Evolutionary conservation across 1,140 invertebrate species (phyloP).

Genomic region (Pseudomyrmex pallidus): DNA sequence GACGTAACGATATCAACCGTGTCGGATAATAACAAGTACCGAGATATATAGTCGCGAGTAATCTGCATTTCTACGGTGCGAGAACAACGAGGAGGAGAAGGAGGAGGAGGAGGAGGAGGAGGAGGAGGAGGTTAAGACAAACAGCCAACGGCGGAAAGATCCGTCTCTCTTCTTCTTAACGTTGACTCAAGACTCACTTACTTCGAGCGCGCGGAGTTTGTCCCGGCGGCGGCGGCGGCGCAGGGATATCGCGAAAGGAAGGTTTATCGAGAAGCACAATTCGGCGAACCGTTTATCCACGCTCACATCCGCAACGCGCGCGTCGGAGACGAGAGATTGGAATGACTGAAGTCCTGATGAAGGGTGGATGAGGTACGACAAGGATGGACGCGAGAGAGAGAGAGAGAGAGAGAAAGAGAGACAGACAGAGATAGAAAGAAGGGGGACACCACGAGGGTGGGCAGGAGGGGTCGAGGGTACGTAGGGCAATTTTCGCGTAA

Average conservation of each 20-base stretch:
- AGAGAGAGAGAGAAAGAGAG: too few relatives aligned
- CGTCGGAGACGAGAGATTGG: conserved; percentile 64
- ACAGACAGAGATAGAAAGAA: too few relatives aligned
- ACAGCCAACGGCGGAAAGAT: conserved; percentile 20
- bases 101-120: too few relatives aligned
- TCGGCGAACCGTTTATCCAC: conserved; percentile 81
- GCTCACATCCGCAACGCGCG: conserved; percentile 75
- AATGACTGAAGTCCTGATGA: conserved; percentile 73
- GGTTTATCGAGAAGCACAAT: conserved; percentile 79
- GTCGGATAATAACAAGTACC: background rate
- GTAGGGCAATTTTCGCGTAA: conserved; percentile 84
- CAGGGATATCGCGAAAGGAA: conserved; percentile 60
- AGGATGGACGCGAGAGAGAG: conserved; percentile 4
- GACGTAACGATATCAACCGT: background rate
- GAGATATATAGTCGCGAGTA: background rate
- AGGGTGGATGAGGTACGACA: conserved; percentile 53
- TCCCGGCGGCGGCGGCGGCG: conserved; percentile 24
- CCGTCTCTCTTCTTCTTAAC: conserved; percentile 28
- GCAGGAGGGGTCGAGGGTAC: conserved; percentile 78
- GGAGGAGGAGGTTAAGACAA: conserved; percentile 19
- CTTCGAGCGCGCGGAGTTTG: conserved; percentile 30
- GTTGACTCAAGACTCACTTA: conserved; percentile 53
- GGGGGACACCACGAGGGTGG: background rate
- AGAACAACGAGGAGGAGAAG: background rate
- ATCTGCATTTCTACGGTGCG: background rate